These are phyloP conservation scores for Phalacrocorax carbo DNA, from an alignment of 2,113 vertebrate genomes.

Conservation along the genomic window DNA sequence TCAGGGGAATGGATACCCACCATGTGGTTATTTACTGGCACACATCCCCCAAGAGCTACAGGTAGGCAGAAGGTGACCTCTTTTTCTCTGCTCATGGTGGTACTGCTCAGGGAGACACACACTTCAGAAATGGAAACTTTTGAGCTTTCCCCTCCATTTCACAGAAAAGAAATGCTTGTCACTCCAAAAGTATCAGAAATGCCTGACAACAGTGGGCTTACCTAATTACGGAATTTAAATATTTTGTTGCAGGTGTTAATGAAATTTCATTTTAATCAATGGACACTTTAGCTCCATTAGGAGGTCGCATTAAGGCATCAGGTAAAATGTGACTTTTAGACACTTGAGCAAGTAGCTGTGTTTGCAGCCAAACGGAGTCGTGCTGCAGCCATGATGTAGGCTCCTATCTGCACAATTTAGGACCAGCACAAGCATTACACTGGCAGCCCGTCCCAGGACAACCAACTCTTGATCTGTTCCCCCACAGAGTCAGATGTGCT, in stretches of 20 bases:
- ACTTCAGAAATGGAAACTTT: neutral
- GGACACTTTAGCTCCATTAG: neutral
- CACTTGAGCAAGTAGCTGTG: neutral
- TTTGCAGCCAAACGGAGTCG: neutral
- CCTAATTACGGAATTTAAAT: neutral
- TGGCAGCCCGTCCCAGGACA: fast-evolving
- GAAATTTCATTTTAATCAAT: neutral
- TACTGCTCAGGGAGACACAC: fast-evolving
- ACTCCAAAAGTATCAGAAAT: neutral
- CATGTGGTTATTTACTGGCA: neutral
- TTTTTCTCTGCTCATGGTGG: neutral
- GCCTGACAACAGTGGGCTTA: neutral
- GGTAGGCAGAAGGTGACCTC: neutral
- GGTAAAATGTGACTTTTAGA: neutral
- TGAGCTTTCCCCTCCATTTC: neutral
- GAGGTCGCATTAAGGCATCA: neutral
- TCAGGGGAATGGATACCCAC: neutral
- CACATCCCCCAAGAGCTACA: neutral
- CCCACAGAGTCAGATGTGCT: neutral
- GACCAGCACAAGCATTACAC: neutral
- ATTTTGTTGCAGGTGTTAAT: neutral
- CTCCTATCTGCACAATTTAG: neutral
- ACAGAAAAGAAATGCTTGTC: neutral
- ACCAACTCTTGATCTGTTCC: neutral
- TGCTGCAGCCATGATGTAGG: fast-evolving